Evolutionary conservation across 2,113 vertebrate species (phyloP).

Genomic region (Pithys albifrons): DNA sequence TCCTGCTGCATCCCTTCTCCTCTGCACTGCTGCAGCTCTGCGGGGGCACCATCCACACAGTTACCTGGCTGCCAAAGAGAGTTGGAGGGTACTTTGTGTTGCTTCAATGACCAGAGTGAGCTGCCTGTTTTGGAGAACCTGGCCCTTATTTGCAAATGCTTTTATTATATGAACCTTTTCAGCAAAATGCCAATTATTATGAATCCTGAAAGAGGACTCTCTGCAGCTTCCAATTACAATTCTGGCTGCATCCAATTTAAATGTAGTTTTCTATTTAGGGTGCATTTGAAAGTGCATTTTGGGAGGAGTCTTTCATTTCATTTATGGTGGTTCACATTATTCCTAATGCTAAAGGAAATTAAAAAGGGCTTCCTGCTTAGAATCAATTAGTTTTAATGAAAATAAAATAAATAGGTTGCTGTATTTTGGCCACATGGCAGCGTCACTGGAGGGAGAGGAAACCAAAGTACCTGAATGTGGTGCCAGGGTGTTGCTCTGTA

Average conservation of each 20-base stretch:
- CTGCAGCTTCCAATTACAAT: slow-evolving; percentile 12
- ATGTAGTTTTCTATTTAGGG: slow-evolving; percentile 23
- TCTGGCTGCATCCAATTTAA: not conserved
- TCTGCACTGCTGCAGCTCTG: not conserved
- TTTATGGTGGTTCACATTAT: not conserved
- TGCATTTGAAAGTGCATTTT: slow-evolving; percentile 5
- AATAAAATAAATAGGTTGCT: not conserved
- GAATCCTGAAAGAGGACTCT: slow-evolving; percentile 10
- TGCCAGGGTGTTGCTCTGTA: not conserved
- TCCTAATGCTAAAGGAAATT: slow-evolving; percentile 30
- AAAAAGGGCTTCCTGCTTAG: slow-evolving; percentile 27
- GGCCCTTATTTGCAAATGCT: not conserved
- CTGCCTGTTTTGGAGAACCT: not conserved
- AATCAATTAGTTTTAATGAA: slow-evolving; percentile 11
- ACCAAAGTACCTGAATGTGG: not conserved
- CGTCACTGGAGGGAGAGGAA: not conserved
- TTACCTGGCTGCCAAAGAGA: not conserved
- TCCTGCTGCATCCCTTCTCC: not conserved
- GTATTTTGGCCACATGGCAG: not conserved
- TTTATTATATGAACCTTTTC: not conserved
- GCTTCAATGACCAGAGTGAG: not conserved
- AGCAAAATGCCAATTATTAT: not conserved
- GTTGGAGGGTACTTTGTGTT: not conserved
- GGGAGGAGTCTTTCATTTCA: slow-evolving; percentile 20
- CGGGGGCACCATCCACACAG: not conserved